Evolutionary conservation across 2,888 invertebrate genomes (phyloP), one percentile per base, ranked within the genome.

Genomic region (Trichacis sp.): DNA sequence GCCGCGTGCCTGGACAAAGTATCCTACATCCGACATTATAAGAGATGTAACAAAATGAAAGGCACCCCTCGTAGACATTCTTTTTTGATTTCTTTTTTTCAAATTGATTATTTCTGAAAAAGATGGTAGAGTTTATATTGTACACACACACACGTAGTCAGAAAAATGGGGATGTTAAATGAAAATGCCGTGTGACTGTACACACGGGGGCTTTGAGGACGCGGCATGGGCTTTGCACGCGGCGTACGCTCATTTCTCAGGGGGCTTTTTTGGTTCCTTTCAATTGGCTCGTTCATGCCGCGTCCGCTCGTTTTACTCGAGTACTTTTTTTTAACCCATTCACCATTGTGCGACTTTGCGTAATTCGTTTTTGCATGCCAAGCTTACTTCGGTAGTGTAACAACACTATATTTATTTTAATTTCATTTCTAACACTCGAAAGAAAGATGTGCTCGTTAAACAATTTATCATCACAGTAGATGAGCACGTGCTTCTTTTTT

Each of bases 341-440:
- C 73, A 69, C 68, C 78, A 77, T 79, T 79, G 78, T 78, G 79
- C 78, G 71, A 71, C 79, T 82, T 77, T 78, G 77, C 77, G 82
- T 82, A 82, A 81, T 79, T 82, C 78, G 82, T 81, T 81, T 33
- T 84, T 84, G 84, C 84, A 84, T 84, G 84, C 77, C 72, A 81
- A 72, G 84, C 84, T 84, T 84, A 82, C 83, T 83, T 78, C 84
- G 82, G 83, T 84, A 84, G 84, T 83, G 76, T 80, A 64, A 73
- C 73, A 72, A 72, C 68, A 71, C 74, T 71, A 5, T 11, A 11
- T n/a, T n/a, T n/a, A n/a, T n/a, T n/a, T n/a, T n/a, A n/a, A n/a
- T 33, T 24, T 24, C 8, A 33, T 11, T 33, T 33, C 68, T 76
- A 77, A 78, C 77, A 33, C 75, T 73, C 72, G 70, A 72, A 73